Evolutionary conservation across 1,140 invertebrate genomes (phyloP).

Genomic region (Diorhabda sublineata): DNA sequence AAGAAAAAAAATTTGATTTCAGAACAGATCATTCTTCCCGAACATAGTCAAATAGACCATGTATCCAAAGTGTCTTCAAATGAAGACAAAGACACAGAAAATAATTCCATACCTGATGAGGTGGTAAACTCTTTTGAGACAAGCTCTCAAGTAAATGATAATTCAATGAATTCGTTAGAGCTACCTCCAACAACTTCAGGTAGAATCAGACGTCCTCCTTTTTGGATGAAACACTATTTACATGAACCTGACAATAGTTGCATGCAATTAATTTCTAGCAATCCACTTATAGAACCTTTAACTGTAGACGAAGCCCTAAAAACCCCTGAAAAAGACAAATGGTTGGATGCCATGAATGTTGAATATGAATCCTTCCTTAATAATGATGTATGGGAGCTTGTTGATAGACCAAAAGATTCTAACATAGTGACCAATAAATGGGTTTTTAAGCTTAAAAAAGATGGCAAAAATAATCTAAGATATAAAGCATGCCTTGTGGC

Average conservation of each 20-base stretch:
- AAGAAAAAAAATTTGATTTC: no score
- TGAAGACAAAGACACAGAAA: no score
- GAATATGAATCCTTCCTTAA: background rate
- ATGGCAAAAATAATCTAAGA: background rate
- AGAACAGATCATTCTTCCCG: no score
- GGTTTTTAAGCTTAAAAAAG: background rate
- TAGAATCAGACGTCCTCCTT: background rate
- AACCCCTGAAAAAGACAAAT: background rate
- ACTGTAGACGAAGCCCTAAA: background rate
- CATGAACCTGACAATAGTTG: slow-evolving; percentile 3
- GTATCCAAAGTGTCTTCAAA: no score
- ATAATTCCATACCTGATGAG: no score
- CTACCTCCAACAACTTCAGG: background rate
- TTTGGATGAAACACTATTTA: background rate
- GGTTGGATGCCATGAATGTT: background rate
- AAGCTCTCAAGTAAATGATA: no score
- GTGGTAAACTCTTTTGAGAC: background rate
- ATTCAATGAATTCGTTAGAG: background rate
- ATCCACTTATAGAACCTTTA: background rate
- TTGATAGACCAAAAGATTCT: background rate
- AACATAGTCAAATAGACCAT: no score
- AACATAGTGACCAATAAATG: background rate
- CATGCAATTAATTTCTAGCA: background rate
- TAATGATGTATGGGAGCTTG: background rate
- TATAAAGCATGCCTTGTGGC: background rate